Base-by-base conservation (phyloP, 2,888 invertebrate genomes). In the Drosophila greeni region DNA sequence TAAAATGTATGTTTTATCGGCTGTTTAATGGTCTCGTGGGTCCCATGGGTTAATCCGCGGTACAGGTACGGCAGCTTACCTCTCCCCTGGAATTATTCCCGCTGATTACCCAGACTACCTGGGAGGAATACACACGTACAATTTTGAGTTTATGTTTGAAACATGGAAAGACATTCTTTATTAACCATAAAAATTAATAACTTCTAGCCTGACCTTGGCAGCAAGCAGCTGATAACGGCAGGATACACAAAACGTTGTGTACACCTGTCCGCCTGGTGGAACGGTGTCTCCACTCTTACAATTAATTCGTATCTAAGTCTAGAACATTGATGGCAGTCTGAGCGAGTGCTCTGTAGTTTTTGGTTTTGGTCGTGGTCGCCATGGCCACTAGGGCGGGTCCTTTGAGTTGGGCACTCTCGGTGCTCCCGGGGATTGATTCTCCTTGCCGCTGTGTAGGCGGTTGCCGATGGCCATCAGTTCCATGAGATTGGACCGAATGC, bases 391-490 rank as follows among this genome's bases (percentile, higher is more conserved):
- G 16, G 37, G 45, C 24, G 49, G 31, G 20, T 36, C 49, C 39
- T 39, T 47, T 11, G 33, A 45, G 23, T n/a, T 23, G 18, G 11
- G 5, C 12, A 31, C 36, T 16, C 11, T 29, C 24, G 39, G 11
- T 16, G 40, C 5, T 8, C 49, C 34, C 8, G 85, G 85, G 5
- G 76, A 75, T 53, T 73, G 69, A 53, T 86, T 87, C 54, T 87
- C 86, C 54, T 86, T 86, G 31, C 76, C 85, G 8, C 18, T 47
- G 16, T 75, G 66, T 34, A 85, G 39, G 1, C 85, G 85, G 72
- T 86, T 87, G 5, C 62, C 61, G 16, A 84, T 54, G 31, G 77
- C 75, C 29, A 85, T 72, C 61, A 80, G 72, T 51, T 87, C 87
- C 59, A 86, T 66, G 2, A 87, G 58, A 73, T 79, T 86, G 2